Evolutionary conservation across 2,797 vertebrate genomes (phyloP), one percentile per base, ranked within the genome.

Genomic region (Eulemur mongoz): DNA sequence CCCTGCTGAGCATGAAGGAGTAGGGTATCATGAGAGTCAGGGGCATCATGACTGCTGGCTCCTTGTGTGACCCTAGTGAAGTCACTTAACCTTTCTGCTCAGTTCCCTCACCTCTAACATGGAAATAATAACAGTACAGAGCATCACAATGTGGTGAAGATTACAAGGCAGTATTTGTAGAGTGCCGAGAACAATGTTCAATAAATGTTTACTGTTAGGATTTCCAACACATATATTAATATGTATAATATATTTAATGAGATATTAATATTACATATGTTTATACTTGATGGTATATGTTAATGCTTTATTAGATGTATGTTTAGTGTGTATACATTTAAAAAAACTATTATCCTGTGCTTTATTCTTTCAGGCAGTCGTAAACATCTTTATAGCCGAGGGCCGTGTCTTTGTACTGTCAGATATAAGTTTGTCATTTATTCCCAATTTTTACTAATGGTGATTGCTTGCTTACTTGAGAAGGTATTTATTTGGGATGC

Each of bases 401-500:
- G 72, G 22, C 78, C 8, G 5, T 63, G 52, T 86, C 10, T 82
- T 83, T 43, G 4, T 93, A 1, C 65, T 76, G 30, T n/a, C 43
- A 86, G 32, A 57, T 48, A 10, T 2, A 78, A 76, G 1, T 93
- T 75, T 93, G 17, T 88, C 30, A 6, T 82, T 91, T 89, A 76
- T 54, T 73, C 18, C 45, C 63, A 2, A 14, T 61, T 89, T 70
- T 84, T 92, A 22, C 75, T 88, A 25, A 0, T 65, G 94, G 7
- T 89, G 85, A 81, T 4, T 2, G 2, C 40, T 79, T 50, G 0
- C 7, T 96, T 96, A 35, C 23, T 93, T 80, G 40, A 85, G 50
- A 87, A 84, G 38, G 5, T 89, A 15, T 94, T 95, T 92, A 0
- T 78, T 78, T 85, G 40, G 95, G 89, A n/a, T 97, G 69, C 93